Base-by-base conservation (phyloP, 2,113 vertebrate genomes). In the Serinus canaria region DNA sequence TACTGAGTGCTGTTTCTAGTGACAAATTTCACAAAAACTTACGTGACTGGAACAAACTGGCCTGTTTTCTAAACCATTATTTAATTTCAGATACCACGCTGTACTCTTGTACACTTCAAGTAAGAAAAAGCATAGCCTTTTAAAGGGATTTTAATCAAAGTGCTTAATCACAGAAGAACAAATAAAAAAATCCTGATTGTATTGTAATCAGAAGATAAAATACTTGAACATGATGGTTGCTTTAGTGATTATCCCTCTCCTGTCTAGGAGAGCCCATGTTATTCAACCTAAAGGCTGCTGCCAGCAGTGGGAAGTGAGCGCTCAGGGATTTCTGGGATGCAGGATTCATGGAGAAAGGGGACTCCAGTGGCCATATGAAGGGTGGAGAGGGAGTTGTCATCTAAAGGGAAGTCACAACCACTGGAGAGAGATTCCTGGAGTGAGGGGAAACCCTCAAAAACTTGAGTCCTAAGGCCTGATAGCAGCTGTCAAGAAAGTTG, bases 91-190 rank as follows among this genome's bases (percentile, higher is more conserved):
- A 37, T 19, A 62, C 18, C 10, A 13, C 33, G 24, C 37, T 77
- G 49, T 58, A 66, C 11, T 70, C 22, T 19, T 46, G 21, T 55
- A 43, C 35, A 33, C n/a, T 46, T 23, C 30, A 69, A 86, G 31
- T 41, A 89, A 84, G 74, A 55, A 78, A 76, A 75, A 81, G 15
- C 21, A 27, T 63, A 63, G 22, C 17, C 20, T 87, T 90, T 87
- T 52, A 52, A 69, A 87, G 12, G 46, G 30, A 58, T 15, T 88
- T 94, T 92, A 97, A 85, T 93, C 52, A 58, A 84, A 91, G 58
- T 93, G 63, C 52, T 82, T 62, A 30, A 60, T 87, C 41, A 78
- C 47, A 75, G 30, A 74, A 63, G 43, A 83, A 59, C 24, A 89
- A 66, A 81, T 64, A 25, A 63, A 84, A 17, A 35, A 41, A 27